Conservation (phyloP, 2,113 vertebrate genomes). For the Corythaixoides concolor region DNA sequence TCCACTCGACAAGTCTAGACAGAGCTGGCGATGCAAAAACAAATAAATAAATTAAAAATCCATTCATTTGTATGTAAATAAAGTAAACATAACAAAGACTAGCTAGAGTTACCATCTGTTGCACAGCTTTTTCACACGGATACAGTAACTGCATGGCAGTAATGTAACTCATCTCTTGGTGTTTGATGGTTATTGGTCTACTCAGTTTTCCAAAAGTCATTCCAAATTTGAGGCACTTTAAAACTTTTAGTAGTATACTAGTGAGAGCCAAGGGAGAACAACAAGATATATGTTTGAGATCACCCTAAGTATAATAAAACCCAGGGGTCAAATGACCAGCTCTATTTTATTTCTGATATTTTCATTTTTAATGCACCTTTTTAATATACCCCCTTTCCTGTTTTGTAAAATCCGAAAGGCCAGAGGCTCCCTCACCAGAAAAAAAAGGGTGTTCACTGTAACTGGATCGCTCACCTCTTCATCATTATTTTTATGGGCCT, state of each 20-base stretch:
- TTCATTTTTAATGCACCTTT: neutral
- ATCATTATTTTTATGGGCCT: slow-evolving; percentile 6
- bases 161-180: neutral
- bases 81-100: neutral
- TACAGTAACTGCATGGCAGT: neutral
- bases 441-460: neutral
- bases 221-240: neutral
- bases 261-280: neutral
- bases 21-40: neutral
- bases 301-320: neutral
- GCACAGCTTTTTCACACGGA: neutral
- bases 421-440: neutral
- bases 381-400: neutral
- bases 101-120: neutral
- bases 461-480: neutral
- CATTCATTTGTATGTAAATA: neutral
- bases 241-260: neutral
- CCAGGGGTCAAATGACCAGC: neutral
- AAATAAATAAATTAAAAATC: neutral
- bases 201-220: neutral
- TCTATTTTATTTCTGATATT: neutral
- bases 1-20: neutral
- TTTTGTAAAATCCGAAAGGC: neutral
- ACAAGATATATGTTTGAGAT: neutral
- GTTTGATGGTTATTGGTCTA: neutral